Conservation (phyloP, 2,797 vertebrate genomes). For the Decapterus maruadsi region DNA sequence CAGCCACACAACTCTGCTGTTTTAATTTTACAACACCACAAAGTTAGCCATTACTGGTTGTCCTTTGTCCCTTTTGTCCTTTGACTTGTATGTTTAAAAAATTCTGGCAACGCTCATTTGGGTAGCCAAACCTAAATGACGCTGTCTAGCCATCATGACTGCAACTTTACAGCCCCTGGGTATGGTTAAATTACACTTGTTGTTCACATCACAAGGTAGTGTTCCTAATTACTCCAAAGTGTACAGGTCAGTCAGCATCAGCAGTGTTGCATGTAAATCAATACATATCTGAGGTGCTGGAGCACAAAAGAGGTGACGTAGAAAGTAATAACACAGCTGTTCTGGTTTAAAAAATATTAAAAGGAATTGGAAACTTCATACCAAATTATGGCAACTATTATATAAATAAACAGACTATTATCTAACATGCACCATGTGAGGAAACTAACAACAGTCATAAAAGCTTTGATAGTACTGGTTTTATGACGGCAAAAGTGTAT, state of each 20-base stretch:
- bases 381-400: not conserved
- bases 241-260: conserved; percentile 47
- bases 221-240: conserved; percentile 57
- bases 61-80: conserved; percentile 4
- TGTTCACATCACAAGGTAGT: conserved; percentile 12
- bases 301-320: not conserved
- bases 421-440: not conserved
- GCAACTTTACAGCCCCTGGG: conserved; percentile 49
- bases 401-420: too few species aligned
- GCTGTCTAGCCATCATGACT: conserved; percentile 1
- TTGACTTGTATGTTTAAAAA: not conserved
- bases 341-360: not conserved
- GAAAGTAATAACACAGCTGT: not conserved
- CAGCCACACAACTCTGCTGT: not conserved
- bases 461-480: conserved; percentile 1
- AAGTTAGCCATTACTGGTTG: not conserved
- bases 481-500: conserved; percentile 1
- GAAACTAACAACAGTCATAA: conserved; percentile 5
- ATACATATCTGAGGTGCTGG: not conserved
- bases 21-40: not conserved
- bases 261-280: not conserved
- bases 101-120: not conserved
- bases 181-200: conserved; percentile 42
- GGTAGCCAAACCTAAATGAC: conserved; percentile 40
- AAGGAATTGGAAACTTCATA: not conserved